Base-by-base conservation (phyloP, 2,888 invertebrate species). In the Siphlonurus alternatus region DNA sequence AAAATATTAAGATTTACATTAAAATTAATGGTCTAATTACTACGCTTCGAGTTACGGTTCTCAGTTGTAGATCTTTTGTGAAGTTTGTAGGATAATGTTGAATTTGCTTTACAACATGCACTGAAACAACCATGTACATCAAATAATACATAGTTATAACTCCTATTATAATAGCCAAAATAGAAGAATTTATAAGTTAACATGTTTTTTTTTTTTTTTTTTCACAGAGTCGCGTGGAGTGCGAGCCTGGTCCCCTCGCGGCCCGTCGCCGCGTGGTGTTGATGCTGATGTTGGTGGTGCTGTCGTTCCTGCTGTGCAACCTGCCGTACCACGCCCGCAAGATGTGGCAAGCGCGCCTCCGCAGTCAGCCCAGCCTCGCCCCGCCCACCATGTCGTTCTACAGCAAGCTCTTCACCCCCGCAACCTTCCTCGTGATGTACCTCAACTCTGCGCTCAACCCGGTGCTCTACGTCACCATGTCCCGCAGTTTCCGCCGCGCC, bases 391-490 rank as follows among this genome's bases (percentile, higher is more conserved):
- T 38, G 38, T 38, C 38, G 15, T 38, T 38, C 15, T 56, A 56
- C 56, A 87, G 88, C 71, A 85, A 86, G 5, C 77, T 89, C 20
- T 80, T 93, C 66, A 91, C 92, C 10, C 93, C 93, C 1, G 80
- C 91, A 66, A 91, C 92, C 23, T 93, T 90, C 76, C 83, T 94
- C 66, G 82, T 92, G 69, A 85, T 93, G 59, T 95, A 93, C 75
- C 85, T 89, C 76, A 93, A 94, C 79, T 93, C 92, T 20, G 93
- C 88, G 61, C 83, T 94, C 67, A 94, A 95, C 77, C 94, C 94
- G 0, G 78, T 94, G 63, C 80, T 95, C 7, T 95, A 94, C 76
- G 93, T 93, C 2, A 90, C 94, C 74, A 79, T 94, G 63, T 85
- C 85, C 1, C 84, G 87, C 67, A 88, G 89, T 38, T 38, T 38